Evolutionary conservation across 2,888 invertebrate species (phyloP).

Genomic region (Tuberolachnus salignus): DNA sequence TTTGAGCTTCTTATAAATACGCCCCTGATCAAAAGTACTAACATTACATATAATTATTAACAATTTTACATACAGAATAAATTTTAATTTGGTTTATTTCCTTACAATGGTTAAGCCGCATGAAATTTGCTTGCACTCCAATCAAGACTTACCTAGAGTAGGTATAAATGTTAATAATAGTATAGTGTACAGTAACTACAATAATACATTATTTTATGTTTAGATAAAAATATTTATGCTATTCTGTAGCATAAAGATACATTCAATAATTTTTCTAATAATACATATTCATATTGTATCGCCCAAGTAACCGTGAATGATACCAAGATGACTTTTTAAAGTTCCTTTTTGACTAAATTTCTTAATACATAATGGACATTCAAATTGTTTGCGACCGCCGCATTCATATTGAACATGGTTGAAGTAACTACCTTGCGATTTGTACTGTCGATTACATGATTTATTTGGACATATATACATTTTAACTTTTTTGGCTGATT

Average conservation of each 20-base stretch:
- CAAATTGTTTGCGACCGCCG: constrained; percentile 69
- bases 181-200: too few relatives aligned
- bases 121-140: not conserved
- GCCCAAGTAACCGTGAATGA: constrained; percentile 6
- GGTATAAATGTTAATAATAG: not conserved
- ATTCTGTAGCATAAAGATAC: not conserved
- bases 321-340: constrained; percentile 46
- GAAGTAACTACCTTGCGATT: constrained; percentile 57
- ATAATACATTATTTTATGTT: too few relatives aligned
- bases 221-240: too few relatives aligned
- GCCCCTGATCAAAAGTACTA: too few relatives aligned
- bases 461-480: constrained; percentile 36
- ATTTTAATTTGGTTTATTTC: too few relatives aligned
- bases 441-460: constrained; percentile 61
- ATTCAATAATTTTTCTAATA: not conserved
- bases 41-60: too few relatives aligned
- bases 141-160: too few relatives aligned
- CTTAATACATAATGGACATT: constrained; percentile 69
- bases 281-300: not conserved
- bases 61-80: too few relatives aligned
- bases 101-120: not conserved
- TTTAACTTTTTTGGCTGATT: not conserved
- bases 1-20: too few relatives aligned
- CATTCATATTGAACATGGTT: constrained; percentile 67
- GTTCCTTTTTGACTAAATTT: constrained; percentile 61